phyloP scores from a whole-genome alignment of 2,888 invertebrate species.

The Melangyna quadrimaculata region DNA sequence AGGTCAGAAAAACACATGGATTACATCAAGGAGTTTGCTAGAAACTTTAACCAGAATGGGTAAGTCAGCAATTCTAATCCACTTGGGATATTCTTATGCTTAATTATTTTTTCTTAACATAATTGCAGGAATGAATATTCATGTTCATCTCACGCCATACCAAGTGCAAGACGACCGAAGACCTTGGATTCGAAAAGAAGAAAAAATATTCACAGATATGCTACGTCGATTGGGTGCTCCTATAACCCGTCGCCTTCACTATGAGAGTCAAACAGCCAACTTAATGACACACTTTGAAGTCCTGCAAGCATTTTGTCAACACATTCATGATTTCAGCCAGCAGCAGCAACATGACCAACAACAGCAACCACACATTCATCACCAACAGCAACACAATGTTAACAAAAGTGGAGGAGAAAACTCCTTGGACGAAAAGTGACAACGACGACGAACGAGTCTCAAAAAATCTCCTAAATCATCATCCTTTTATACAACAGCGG shows the following conservation, averaged over 20 bases:
- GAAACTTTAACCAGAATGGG: conserved; percentile 88
- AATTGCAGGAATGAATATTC: conserved; percentile 85
- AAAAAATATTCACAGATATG: conserved; percentile 87
- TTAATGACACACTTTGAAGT: conserved; percentile 91
- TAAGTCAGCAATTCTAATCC: conserved; percentile 77
- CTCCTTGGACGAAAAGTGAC: conserved; percentile 80
- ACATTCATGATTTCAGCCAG: conserved; percentile 79
- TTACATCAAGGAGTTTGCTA: conserved; percentile 88
- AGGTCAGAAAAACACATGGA: conserved; percentile 94
- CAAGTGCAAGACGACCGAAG: conserved; percentile 90
- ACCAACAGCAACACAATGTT: conserved; percentile 72
- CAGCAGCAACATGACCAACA: conserved; percentile 73
- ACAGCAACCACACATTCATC: conserved; percentile 73
- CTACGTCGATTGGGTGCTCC: conserved; percentile 86
- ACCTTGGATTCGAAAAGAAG: conserved; percentile 93
- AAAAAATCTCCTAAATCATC: conserved; percentile 74
- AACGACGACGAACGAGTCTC: conserved; percentile 78
- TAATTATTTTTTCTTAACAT: not conserved
- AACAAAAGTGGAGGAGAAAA: conserved; percentile 73
- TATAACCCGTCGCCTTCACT: conserved; percentile 85
- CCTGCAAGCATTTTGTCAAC: conserved; percentile 84
- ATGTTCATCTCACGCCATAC: conserved; percentile 94
- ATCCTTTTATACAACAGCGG: conserved; percentile 58
- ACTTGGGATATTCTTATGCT: not conserved
- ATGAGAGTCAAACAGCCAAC: conserved; percentile 82